These are phyloP conservation scores for Streptopelia turtur DNA, from an alignment of 2,797 vertebrate genomes.

Conservation along the genomic window DNA sequence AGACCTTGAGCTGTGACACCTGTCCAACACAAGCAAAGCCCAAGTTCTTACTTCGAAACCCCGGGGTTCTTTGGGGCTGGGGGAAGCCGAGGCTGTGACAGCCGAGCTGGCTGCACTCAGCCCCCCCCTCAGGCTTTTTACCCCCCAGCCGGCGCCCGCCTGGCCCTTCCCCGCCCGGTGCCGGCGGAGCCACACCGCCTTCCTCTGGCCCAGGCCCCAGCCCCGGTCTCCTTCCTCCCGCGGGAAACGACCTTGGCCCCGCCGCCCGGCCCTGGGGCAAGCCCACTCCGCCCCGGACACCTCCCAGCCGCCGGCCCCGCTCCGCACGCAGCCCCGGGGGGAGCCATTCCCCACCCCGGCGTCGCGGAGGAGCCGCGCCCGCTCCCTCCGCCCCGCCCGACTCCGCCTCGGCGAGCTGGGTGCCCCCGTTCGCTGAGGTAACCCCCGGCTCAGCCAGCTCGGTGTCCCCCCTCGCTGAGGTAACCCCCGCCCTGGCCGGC, in stretches of 20 bases:
- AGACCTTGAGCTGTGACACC: neutral
- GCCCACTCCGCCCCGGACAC: neutral
- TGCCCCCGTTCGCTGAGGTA: neutral
- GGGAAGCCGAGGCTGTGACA: neutral
- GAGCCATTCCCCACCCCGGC: neutral
- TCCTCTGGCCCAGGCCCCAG: neutral
- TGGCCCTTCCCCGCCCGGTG: neutral
- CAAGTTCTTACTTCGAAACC: neutral
- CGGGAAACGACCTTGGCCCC: slow-evolving; percentile 20
- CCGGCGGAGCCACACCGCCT: neutral
- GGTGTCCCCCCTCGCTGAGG: neutral
- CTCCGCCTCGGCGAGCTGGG: neutral
- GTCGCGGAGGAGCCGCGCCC: neutral
- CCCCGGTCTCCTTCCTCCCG: neutral
- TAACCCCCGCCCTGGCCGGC: neutral
- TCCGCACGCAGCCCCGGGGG: neutral
- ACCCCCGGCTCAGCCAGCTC: neutral
- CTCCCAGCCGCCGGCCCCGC: neutral
- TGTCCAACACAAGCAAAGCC: neutral
- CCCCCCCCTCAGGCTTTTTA: too few relatives aligned
- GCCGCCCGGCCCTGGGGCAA: neutral
- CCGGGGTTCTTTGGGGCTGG: too few relatives aligned
- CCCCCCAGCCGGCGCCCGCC: neutral
- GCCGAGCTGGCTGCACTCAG: neutral
- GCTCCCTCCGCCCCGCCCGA: neutral